Base-by-base conservation (phyloP, 2,113 vertebrate genomes). In the Corydoras maculifer region DNA sequence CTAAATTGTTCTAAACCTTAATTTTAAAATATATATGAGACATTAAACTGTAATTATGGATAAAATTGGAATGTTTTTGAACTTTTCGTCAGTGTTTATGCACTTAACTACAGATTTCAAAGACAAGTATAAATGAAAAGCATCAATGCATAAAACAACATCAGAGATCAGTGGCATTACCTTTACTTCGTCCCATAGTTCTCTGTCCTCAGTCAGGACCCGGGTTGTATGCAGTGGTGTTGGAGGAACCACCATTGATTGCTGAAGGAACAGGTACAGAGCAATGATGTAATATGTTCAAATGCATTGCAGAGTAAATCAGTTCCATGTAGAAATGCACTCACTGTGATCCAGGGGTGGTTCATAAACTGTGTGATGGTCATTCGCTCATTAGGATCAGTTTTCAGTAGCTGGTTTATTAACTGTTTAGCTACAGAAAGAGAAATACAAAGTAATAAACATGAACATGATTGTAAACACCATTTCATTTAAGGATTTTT, bases 151-250 rank as follows among this genome's bases (percentile, higher is more conserved):
- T 2, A 31, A 31, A 12, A 11, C 13, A 18, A 80, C 84, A 85
- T 70, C 64, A 31, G 77, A 54, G 69, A 79, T 18, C 82, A 81
- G 79, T 79, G 51, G 79, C 72, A 73, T 87, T 61, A 99, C 97
- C 93, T 99, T 99, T 63, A 99, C 94, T 65, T 99, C 97, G 62
- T 99, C 96, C 97, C 97, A 99, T 82, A 96, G 88, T 81, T 95
- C 97, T 82, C 84, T 94, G 83, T 98, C 97, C 73, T 99, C 97
- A 64, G 93, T 92, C 59, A 99, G 90, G 58, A 99, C 96, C 0
- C 97, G 86, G 13, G 93, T 94, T 15, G 97, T 99, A 81, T 99
- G 92, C 8, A 99, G 93, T 0, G 94, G 96, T 3, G 97, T 99
- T 77, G 92, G 91, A 3, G 97, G 97, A 59, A 99, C 96, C 77